Evolutionary conservation across 1,140 invertebrate genomes (phyloP), one percentile per base, ranked within the genome.

Genomic region (Cyclargus thomasi): DNA sequence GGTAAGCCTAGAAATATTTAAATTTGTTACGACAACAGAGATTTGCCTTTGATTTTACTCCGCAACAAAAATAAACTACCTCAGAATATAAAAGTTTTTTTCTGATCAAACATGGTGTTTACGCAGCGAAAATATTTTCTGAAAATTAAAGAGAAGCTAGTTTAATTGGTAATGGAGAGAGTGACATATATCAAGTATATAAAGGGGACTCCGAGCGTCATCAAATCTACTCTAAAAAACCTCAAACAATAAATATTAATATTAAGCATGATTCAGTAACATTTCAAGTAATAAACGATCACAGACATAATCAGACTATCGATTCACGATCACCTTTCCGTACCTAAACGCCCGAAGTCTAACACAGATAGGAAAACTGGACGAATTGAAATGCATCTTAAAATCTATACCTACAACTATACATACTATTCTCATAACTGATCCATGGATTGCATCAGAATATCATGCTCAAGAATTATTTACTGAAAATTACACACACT

Each of bases 321-420:
- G 11, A 62, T 7, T 62, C 59, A 2, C 59, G 36, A 39, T 10
- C 23, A 62, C 21, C 6, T 62, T 62, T 62, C 59, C 23, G 6
- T 62, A 62, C 14, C 5, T 29, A 29, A 62, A 62, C n/a, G n/a
- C 20, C 7, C 59, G 59, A 22, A 62, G 59, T 62, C 23, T 62
- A 6, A 8, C 11, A 23, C 23, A 62, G 23, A 22, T 1, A 11
- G 59, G 59, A 2, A 62, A 62, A 62, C 5, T 62, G 0, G 59
- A 62, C n/a, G 59, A 62, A 29, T 23, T 62, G 23, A 62, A 62
- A 62, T 62, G 59, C 21, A 62, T 62, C 20, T 23, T 62, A n/a
- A n/a, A n/a, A 23, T 22, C 59, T 3, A 23, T 62, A 62, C 59
- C 59, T 23, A 17, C 21, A 23, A 21, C 21, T 20, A 20, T 62